Evolutionary conservation across 64 coral and sea anemone genomes (phyloP).

Genomic region (Montipora cactus): DNA sequence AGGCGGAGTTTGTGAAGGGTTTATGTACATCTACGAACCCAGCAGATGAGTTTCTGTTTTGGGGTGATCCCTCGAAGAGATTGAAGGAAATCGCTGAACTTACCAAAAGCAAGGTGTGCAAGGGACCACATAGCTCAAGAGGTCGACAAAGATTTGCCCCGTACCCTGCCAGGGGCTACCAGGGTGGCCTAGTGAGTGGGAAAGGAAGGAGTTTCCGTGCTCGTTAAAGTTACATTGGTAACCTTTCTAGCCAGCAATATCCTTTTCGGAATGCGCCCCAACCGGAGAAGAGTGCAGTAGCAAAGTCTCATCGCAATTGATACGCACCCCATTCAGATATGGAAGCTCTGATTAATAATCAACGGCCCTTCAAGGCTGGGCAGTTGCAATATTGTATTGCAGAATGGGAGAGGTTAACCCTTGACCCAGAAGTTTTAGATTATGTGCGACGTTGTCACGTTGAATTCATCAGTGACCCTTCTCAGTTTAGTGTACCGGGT

Average conservation of each 20-base stretch:
- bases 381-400: too few relatives aligned
- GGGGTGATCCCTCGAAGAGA: constrained; percentile 51
- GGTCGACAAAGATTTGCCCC: constrained; percentile 59
- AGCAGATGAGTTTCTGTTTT: constrained; percentile 59
- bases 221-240: background rate
- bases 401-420: too few relatives aligned
- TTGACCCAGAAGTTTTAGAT: too few relatives aligned
- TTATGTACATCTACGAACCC: constrained; percentile 53
- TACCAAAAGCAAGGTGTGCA: constrained; percentile 48
- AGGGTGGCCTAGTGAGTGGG: background rate
- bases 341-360: background rate
- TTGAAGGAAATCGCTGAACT: constrained; percentile 58
- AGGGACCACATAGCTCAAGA: background rate
- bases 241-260: background rate
- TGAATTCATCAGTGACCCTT: too few relatives aligned
- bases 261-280: constrained; percentile 59
- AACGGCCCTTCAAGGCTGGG: too few relatives aligned
- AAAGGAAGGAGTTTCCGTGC: background rate
- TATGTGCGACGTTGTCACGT: too few relatives aligned
- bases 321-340: constrained; percentile 9
- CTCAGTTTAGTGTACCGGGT: too few relatives aligned
- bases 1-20: constrained; percentile 48
- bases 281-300: constrained; percentile 39
- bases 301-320: constrained; percentile 28
- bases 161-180: background rate